phyloP scores from a whole-genome alignment of 2,797 vertebrate species.

The Leptoclinus maculatus region DNA sequence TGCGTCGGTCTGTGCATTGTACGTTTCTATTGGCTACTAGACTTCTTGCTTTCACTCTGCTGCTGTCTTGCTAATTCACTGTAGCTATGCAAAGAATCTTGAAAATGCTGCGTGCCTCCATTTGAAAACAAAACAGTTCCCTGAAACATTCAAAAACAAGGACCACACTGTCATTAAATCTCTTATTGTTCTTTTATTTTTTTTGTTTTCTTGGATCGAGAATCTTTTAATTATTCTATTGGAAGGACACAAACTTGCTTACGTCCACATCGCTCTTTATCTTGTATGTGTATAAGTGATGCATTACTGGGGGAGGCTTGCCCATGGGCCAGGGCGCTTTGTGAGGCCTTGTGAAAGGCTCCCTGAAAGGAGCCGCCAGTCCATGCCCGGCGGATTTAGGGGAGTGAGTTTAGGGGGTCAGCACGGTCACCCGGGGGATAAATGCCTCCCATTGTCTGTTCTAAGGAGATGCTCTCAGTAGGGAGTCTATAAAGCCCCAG shows the following conservation, averaged over 20 bases:
- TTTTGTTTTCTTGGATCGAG: neutral
- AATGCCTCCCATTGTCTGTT: conserved; percentile 94
- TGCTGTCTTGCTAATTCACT: neutral
- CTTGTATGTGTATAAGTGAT: conserved; percentile 58
- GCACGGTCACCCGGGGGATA: conserved; percentile 91
- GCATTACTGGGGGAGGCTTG: conserved; percentile 72
- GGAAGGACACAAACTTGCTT: conserved; percentile 35
- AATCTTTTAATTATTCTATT: conserved; percentile 18
- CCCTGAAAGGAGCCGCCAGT: conserved; percentile 89
- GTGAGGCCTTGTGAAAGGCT: conserved; percentile 88
- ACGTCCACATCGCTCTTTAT: conserved; percentile 44
- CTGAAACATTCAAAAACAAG: neutral
- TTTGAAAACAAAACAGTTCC: neutral
- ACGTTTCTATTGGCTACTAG: neutral
- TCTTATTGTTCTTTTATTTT: neutral
- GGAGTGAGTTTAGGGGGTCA: conserved; percentile 96
- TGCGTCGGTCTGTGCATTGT: neutral
- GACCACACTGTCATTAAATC: neutral
- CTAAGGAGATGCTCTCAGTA: conserved; percentile 95
- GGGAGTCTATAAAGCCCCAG: conserved; percentile 91
- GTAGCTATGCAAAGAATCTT: too few relatives aligned
- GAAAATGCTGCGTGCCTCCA: neutral
- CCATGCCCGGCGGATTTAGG: conserved; percentile 83
- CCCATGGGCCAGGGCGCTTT: conserved; percentile 87
- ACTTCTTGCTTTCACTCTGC: conserved; percentile 8